Evolutionary conservation across 2,888 invertebrate genomes (phyloP), one percentile per base, ranked within the genome.

Genomic region (Alloscopus bannaensis): DNA sequence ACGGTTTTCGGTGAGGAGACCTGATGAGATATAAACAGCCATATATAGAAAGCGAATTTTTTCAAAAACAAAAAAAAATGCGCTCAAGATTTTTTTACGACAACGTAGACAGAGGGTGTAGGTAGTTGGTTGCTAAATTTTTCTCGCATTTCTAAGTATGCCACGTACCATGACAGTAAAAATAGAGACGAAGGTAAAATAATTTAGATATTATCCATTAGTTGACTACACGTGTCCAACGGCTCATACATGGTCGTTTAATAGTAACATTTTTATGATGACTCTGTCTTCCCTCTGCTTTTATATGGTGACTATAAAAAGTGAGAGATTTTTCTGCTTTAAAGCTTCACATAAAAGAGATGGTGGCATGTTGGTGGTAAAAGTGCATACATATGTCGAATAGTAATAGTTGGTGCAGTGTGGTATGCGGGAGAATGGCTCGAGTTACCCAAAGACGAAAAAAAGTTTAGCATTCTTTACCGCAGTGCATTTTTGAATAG

Each of bases 401-500:
- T 55, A 55, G 55, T 55, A 26, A 55, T 55, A 26, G 31, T 1
- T 60, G 60, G 18, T 29, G 40, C 60, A 36, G 18, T n/a, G n/a
- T 60, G 60, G 60, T 2, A 50, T 18, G 50, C 24, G 11, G 11
- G 13, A 4, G 24, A 55, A n/a, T 11, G 50, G 55, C 55, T 22
- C 55, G 11, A 3, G 26, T 50, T 50, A 50, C 55, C 3, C 8
- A 22, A 22, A 52, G 52, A 52, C 52, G 13, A 20, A 13, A 24
- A 40, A 45, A 57, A 11, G 29, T 60, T n/a, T 60, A 59, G 45
- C 50, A 71, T 62, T 71, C 71, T 62, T 71, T 47, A 71, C 71
- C 62, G 62, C 71, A 71, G 26, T 71, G 71, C 71, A 71, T 62
- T 62, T 59, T 71, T 71, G 71, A 71, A 71, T 71, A 62, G 62